Conservation (phyloP, 2,113 vertebrate species). For the Anhinga anhinga region DNA sequence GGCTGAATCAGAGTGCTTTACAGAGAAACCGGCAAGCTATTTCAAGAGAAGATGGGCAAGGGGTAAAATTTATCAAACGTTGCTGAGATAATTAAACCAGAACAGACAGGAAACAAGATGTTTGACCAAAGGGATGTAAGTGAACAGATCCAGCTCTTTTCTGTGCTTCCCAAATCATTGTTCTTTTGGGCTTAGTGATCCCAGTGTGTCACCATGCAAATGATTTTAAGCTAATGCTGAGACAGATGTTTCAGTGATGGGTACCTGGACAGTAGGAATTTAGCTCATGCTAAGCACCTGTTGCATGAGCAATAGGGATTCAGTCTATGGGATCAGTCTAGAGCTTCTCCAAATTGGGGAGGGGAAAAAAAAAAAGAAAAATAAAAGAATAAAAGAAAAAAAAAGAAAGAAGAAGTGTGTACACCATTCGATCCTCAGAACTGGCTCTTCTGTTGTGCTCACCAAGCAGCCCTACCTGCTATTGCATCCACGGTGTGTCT, state of each 20-base stretch:
- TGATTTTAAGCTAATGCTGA: not conserved
- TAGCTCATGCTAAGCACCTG: not conserved
- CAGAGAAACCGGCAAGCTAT: not conserved
- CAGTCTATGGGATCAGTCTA: not conserved
- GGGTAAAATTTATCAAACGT: not conserved
- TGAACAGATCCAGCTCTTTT: not conserved
- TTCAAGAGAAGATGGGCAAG: not conserved
- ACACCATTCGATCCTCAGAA: not conserved
- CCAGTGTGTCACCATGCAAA: not conserved
- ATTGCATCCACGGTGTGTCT: not conserved
- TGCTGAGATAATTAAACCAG: not conserved
- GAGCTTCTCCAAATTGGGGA: not conserved
- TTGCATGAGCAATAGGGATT: not conserved
- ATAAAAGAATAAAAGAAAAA: not conserved
- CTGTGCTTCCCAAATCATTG: not conserved
- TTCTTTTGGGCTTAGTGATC: not conserved
- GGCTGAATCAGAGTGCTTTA: not conserved
- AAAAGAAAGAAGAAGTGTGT: not conserved
- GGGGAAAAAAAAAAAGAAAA: no score
- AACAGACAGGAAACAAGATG: not conserved
- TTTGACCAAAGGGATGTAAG: not conserved
- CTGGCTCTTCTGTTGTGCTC: not conserved
- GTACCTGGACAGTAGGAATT: not conserved
- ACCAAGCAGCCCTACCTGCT: not conserved
- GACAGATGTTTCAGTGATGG: not conserved